Evolutionary conservation across 2,888 invertebrate species (phyloP), one percentile per base, ranked within the genome.

Genomic region (Ametastegia equiseti): DNA sequence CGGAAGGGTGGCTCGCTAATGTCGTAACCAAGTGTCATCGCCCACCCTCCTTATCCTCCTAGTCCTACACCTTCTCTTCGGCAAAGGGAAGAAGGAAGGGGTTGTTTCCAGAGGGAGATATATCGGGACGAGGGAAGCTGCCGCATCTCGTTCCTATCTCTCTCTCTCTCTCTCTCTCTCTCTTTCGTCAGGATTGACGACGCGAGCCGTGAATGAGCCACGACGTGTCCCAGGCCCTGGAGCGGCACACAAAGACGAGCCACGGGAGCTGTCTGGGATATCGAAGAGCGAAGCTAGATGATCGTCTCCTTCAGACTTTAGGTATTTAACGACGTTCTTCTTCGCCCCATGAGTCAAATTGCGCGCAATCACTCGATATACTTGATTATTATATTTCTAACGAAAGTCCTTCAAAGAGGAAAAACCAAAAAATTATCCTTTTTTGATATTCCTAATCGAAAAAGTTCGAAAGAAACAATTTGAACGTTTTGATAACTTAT

Each of bases 21-120:
- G 88, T 88, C 89, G 87, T 89, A 88, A 89, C 87, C 86, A 85
- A 88, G 87, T 88, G 88, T 88, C 88, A 88, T 87, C 87, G 86
- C 84, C 86, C 86, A 86, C 86, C 88, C 86, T 84, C 81, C 82
- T 84, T 84, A 78, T 78, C 77, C 77, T 78, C 42, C 77, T 60
- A 54, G 57, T 60, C 60, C 42, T 78, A 69, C 71, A 45, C 54
- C 69, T 60, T 71, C 63, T 81, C 75, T 77, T 75, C 30, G 50
- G 63, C 33, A 30, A 75, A 19, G 65, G 11, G 19, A 75, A 19
- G 65, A 6, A 47, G 54, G 39, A 54, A 50, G 50, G 73, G 73
- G 50, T 73, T n/a, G n/a, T n/a, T 73, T 73, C 33, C 73, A 50
- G 50, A 30, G 23, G 73, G 73, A 73, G 47, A 73, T 73, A 73